phyloP scores from a whole-genome alignment of 2,888 invertebrate species.

The Pollenia angustigena region DNA sequence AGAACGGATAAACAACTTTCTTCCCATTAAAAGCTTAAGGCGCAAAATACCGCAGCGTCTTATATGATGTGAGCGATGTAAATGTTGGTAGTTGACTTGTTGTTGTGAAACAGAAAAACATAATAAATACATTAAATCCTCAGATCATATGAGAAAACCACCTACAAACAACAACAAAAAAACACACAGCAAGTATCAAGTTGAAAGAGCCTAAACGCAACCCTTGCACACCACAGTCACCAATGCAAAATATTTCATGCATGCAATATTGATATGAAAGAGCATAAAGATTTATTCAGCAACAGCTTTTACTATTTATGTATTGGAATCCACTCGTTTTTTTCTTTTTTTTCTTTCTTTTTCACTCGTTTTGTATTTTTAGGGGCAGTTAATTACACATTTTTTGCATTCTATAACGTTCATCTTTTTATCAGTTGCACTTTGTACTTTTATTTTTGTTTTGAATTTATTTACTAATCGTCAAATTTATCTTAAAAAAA shows the following conservation, averaged over 20 bases:
- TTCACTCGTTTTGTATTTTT: slow-evolving; percentile 3
- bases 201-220: slow-evolving; percentile 26
- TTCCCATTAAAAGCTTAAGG: slow-evolving; percentile 22
- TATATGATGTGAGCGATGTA: slow-evolving; percentile 57
- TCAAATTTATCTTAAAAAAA: too few species aligned
- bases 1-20: slow-evolving; percentile 17
- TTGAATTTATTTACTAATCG: too few species aligned
- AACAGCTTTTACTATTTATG: slow-evolving; percentile 38
- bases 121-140: slow-evolving; percentile 56
- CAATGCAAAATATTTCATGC: background rate
- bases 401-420: slow-evolving; percentile 16
- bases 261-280: slow-evolving; percentile 38
- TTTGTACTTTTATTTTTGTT: too few species aligned
- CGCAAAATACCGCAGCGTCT: slow-evolving; percentile 60
- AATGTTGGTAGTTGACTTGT: slow-evolving; percentile 67
- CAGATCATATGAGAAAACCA: slow-evolving; percentile 43
- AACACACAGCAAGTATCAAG: slow-evolving; percentile 25
- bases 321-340: slow-evolving; percentile 40
- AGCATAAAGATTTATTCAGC: slow-evolving; percentile 61
- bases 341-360: background rate
- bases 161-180: slow-evolving; percentile 22
- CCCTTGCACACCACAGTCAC: slow-evolving; percentile 5
- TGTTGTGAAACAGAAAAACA: slow-evolving; percentile 52
- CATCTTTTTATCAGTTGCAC: slow-evolving; percentile 27
- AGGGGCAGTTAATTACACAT: background rate